Base-by-base conservation (phyloP, 2,797 vertebrate species). In the Notolepis coatsorum region DNA sequence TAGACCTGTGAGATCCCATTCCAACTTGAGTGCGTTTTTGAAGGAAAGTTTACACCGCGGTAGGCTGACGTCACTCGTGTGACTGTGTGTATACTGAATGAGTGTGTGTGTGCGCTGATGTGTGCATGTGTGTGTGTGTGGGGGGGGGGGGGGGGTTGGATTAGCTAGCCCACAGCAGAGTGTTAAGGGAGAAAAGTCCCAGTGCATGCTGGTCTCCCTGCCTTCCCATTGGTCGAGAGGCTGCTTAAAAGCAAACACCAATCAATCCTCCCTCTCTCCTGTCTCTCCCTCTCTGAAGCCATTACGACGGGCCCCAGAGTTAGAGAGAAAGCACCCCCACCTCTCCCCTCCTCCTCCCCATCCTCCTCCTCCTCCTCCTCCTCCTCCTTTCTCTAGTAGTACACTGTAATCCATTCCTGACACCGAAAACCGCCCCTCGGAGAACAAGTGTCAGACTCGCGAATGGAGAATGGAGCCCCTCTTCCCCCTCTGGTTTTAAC, bases 201-300 rank as follows among this genome's bases (percentile, higher is more conserved):
- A 43, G 43, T 68, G 30, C 65, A 69, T 49, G 62, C 61, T 57
- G 72, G 45, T 60, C 47, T 66, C 42, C 59, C 65, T 66, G 75
- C 48, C 59, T 64, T 62, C 61, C 74, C 68, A 81, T 80, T 88
- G 77, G 76, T 68, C 43, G 56, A 80, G 65, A 82, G 60, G 59
- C 69, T 73, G 66, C 77, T 80, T 79, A 84, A 87, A 86, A 82
- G 82, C 84, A 85, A 91, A 88, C 73, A 66, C 61, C 68, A 84
- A 82, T 91, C 86, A 88, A 75, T 88, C 83, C 75, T 78, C 52
- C 42, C 61, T 48, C 62, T 54, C 73, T 71, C 70, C 71, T 67
- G 48, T 83, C 73, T 62, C n/a, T n/a, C n/a, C n/a, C n/a, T n/a
- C 59, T 41, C 41, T 41, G 59, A 57, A 71, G 48, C 80, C 71